A percentile compares a stretch with the other conserved stretches of the same genome.
These are phyloP conservation scores for Tetranychus piercei DNA, from an alignment of 2,888 invertebrate genomes.

Conservation along the genomic window DNA sequence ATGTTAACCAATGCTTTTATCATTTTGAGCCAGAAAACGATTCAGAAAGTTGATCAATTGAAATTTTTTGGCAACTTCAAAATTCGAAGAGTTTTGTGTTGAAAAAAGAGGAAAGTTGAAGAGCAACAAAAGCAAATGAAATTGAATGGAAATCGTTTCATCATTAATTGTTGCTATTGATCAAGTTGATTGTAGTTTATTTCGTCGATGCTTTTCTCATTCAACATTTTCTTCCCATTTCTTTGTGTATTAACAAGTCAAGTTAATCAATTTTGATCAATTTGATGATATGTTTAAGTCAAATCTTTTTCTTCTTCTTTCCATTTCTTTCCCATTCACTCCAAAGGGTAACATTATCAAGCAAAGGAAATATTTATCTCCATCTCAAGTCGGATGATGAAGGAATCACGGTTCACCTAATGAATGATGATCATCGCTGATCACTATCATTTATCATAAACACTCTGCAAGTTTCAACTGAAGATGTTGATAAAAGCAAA, in stretches of 20 bases:
- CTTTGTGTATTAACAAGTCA: not conserved
- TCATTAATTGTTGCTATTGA: too few relatives aligned
- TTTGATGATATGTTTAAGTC: not conserved
- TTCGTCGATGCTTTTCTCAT: not conserved
- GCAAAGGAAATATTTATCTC: not conserved
- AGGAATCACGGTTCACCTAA: not conserved
- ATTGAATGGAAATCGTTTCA: too few relatives aligned
- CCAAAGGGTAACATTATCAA: not conserved
- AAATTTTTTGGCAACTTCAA: too few relatives aligned
- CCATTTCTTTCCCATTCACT: not conserved
- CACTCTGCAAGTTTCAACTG: not conserved
- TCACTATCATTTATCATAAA: not conserved
- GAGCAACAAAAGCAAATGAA: too few relatives aligned
- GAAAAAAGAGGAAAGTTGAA: too few relatives aligned
- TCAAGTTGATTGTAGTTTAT: too few relatives aligned
- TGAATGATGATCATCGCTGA: not conserved
- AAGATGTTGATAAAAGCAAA: too few relatives aligned
- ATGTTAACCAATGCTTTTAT: too few relatives aligned
- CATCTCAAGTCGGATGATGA: not conserved
- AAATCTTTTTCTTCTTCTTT: not conserved
- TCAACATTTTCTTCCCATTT: not conserved
- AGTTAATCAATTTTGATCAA: constrained; percentile 1
- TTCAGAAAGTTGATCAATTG: too few relatives aligned
- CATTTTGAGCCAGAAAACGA: too few relatives aligned
- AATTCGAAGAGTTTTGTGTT: too few relatives aligned